Evolutionary conservation across 1,140 invertebrate species (phyloP).

Genomic region (Calephelis nemesis): DNA sequence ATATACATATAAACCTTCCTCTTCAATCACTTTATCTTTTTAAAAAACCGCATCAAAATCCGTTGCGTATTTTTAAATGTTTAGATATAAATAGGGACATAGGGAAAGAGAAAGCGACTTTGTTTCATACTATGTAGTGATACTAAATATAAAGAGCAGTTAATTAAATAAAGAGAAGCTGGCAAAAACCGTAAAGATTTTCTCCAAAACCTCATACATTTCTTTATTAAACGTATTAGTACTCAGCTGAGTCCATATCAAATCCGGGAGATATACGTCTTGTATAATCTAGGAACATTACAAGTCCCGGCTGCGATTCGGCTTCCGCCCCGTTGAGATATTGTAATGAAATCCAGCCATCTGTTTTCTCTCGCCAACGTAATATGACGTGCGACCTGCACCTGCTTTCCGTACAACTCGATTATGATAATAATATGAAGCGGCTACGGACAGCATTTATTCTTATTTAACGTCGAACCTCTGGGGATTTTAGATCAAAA

Average conservation of each 20-base stretch:
- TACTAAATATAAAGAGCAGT: background rate
- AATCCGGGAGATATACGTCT: constrained; percentile 50
- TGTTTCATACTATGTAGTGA: background rate
- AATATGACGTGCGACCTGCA: constrained; percentile 60
- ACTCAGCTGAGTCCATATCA: constrained; percentile 28
- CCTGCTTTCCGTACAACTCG: constrained; percentile 53
- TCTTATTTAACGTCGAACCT: background rate
- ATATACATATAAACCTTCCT: too few relatives aligned
- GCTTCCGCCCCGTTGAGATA: constrained; percentile 62
- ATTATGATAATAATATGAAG: constrained; percentile 56
- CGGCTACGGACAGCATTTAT: constrained; percentile 15
- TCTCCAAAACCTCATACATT: background rate
- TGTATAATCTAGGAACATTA: constrained; percentile 62
- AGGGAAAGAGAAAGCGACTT: too few relatives aligned
- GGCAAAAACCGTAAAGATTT: background rate
- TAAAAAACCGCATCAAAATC: too few relatives aligned
- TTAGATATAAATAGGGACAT: too few relatives aligned
- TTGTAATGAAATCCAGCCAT: constrained; percentile 72
- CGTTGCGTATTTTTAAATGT: too few relatives aligned
- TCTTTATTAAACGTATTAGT: constrained; percentile 6
- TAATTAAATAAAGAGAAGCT: background rate
- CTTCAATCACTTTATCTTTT: too few relatives aligned
- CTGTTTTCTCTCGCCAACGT: constrained; percentile 63
- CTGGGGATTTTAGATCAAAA: too few relatives aligned
- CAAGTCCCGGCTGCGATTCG: constrained; percentile 60